Base-by-base conservation (phyloP, 2,888 invertebrate species). In the Drosophila rubida region DNA sequence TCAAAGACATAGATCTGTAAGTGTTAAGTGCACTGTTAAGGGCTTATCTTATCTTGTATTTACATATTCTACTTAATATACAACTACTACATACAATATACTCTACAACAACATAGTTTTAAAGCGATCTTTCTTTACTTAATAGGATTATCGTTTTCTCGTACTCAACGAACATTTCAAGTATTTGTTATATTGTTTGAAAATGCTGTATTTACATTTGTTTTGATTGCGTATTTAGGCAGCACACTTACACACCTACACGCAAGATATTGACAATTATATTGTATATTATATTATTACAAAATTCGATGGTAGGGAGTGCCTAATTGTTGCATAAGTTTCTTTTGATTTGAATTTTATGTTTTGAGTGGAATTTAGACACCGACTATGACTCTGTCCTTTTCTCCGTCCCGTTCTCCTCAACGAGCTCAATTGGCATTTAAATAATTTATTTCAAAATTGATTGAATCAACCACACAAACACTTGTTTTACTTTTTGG, bases 1-100 rank as follows among this genome's bases (percentile, higher is more conserved):
- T 91, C 94, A 94, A 92, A 93, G 95, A 90, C 94, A 95, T 92
- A 93, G 94, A 92, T 95, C 95, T 92, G 95, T 95, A 94, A 95
- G 95, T 94, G 87, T 72, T 83, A 72, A 88, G 78, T 87, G 80
- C 81, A 87, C 87, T 69, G 54, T 67, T 73, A 75, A 78, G 87
- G 83, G 88, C 84, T 82, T 84, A 45, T 53, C 69, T 57, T 73
- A 79, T 77, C 61, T 70, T 55, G 58, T 70, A 58, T 70, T 65
- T 64, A 67, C 63, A 35, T 68, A 58, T 4, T 6, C 6, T 35
- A 35, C 32, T 11, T 32, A 32, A 11, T 35, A 11, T 35, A 35
- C 32, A n/a, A 35, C 11, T 14, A 37, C 13, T 37, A 37, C 46
- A 61, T 54, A 42, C 25, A 55, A 49, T 19, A 53, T 53, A 30